A percentile compares a stretch with the other conserved stretches of the same genome.
Conservation (phyloP, 2,113 vertebrate genomes). For the Thinocorus orbignyianus region DNA sequence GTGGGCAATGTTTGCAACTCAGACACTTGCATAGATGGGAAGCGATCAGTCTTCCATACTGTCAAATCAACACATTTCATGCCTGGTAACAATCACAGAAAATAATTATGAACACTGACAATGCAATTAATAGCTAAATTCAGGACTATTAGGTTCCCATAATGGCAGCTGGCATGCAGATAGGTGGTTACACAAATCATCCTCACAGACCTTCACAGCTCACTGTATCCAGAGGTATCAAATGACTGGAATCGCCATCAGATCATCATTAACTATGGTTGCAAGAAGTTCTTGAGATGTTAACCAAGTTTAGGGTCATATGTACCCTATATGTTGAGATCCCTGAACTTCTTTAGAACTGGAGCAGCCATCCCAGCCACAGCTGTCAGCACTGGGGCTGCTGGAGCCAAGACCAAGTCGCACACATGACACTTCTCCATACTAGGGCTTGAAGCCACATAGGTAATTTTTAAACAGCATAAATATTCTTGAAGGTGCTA, state of each 20-base stretch:
- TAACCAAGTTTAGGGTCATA: background rate
- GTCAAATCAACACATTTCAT: background rate
- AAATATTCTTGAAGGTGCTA: background rate
- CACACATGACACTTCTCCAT: rapidly evolving
- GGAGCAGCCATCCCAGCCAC: background rate
- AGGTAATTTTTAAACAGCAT: background rate
- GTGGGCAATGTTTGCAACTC: background rate
- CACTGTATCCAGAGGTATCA: background rate
- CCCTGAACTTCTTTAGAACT: background rate
- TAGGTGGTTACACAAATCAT: background rate
- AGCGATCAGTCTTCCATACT: background rate
- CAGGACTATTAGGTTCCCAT: background rate
- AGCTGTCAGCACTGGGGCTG: background rate
- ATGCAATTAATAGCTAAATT: background rate
- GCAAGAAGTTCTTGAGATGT: background rate
- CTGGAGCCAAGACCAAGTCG: background rate
- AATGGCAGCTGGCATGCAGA: background rate
- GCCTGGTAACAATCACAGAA: background rate
- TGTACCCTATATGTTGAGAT: background rate
- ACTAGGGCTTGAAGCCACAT: background rate
- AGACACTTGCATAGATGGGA: rapidly evolving
- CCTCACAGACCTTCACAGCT: background rate
- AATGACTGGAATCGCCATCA: background rate
- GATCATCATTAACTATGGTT: background rate
- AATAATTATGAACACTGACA: background rate